Evolutionary conservation across 2,113 vertebrate species (phyloP), one percentile per base, ranked within the genome.

Genomic region (Ascaphus truei): DNA sequence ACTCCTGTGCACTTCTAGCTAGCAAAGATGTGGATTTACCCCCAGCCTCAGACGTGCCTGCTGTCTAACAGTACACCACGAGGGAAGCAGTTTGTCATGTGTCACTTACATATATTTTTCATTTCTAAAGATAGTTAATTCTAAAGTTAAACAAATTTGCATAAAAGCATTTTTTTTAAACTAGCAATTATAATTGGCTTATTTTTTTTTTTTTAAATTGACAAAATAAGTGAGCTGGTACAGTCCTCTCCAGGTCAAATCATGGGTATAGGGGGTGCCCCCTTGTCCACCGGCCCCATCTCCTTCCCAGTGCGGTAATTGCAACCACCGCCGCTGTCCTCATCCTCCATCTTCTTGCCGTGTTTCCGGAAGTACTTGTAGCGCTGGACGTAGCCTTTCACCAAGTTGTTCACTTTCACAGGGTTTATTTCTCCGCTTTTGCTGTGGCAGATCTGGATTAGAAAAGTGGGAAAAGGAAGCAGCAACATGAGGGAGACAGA

Each of bases 301-400:
- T 87, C 85, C 76, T 83, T 85, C 16, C 79, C 68, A 0, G 74
- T 73, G 58, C 78, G 57, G 0, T 80, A 77, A n/a, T n/a, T n/a
- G n/a, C n/a, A n/a, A 52, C 67, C 20, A 41, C 37, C 26, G 10
- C 75, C 75, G 2, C 79, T 81, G 0, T 91, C 91, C 3, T 93
- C 92, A 2, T 95, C 93, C 1, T 94, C 94, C 69, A 93, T 92
- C 71, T 89, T 93, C 67, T 93, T 93, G 13, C 92, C 93, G 0
- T 95, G 94, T 85, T 96, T 95, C 83, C 95, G 85, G 77, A 95
- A 94, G 77, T 96, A 96, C 75, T 93, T 96, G 89, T 96, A 97
- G 48, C 94, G 89, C 79, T 97, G 94, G 36, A 97, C 94, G 10
- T 97, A 97, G 20, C 94, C 91, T 71, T 93, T 93, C 1, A 97